Evolutionary conservation across 2,888 invertebrate genomes (phyloP).

Genomic region (Rhimphoctona megacephalus): DNA sequence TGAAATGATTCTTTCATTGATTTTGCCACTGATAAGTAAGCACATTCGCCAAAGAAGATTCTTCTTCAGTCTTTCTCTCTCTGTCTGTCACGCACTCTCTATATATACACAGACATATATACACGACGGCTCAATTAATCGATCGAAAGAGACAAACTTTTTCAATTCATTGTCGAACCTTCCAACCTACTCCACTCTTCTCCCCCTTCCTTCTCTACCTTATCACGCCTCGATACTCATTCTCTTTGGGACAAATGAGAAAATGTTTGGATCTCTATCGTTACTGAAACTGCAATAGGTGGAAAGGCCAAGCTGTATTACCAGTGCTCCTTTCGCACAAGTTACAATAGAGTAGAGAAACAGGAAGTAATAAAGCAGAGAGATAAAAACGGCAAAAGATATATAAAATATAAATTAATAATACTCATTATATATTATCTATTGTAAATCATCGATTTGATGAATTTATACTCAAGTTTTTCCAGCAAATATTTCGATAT

Average conservation of each 20-base stretch:
- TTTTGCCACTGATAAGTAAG: conserved; percentile 8
- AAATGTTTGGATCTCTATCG: conserved; percentile 40
- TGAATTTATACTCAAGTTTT: too few relatives aligned
- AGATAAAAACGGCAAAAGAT: not conserved
- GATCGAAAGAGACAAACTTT: conserved; percentile 46
- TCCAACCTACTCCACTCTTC: not conserved
- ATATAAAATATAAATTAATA: not conserved
- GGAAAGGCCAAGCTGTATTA: not conserved
- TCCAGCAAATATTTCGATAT: too few relatives aligned
- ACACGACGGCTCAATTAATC: conserved; percentile 22
- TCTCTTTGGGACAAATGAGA: conserved; percentile 31
- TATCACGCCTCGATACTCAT: not conserved
- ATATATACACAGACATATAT: not conserved
- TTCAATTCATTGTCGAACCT: conserved; percentile 51
- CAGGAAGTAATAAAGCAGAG: not conserved
- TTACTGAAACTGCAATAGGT: conserved; percentile 19
- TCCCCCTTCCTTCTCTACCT: not conserved
- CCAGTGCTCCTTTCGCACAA: not conserved
- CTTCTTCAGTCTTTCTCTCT: not conserved
- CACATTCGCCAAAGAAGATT: not conserved
- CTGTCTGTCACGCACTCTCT: not conserved
- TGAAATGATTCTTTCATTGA: conserved; percentile 23
- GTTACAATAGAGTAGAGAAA: not conserved
- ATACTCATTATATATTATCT: not conserved
- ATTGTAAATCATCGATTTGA: not conserved